These are phyloP conservation scores for Rattus norvegicus DNA, from an alignment of 2,113 vertebrate genomes.

Conservation along the genomic window GRCr8 NC_086021.1:182813501-182814000, in stretches of 20 bases:
- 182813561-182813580: not conserved
- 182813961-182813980: constrained; percentile 52
- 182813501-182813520: not conserved
- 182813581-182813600: not conserved
- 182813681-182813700: not conserved
- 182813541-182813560: not conserved
- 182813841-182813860: not conserved
- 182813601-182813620: not conserved
- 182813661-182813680: not conserved
- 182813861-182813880: constrained; percentile 91
- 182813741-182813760: not conserved
- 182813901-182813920: constrained; percentile 95
- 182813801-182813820: not conserved
- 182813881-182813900: constrained; percentile 95
- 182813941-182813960: constrained; percentile 58
- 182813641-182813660: not conserved
- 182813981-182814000: constrained; percentile 25
- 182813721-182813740: not conserved
- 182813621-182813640: not conserved
- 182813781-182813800: not conserved
- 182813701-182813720: not conserved
- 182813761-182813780: not conserved
- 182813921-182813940: constrained; percentile 94
- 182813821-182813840: not conserved
- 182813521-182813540: not conserved